These are phyloP conservation scores for Cryptosula pallasiana DNA, from an alignment of 2,888 invertebrate species.

Conservation along the genomic window DNA sequence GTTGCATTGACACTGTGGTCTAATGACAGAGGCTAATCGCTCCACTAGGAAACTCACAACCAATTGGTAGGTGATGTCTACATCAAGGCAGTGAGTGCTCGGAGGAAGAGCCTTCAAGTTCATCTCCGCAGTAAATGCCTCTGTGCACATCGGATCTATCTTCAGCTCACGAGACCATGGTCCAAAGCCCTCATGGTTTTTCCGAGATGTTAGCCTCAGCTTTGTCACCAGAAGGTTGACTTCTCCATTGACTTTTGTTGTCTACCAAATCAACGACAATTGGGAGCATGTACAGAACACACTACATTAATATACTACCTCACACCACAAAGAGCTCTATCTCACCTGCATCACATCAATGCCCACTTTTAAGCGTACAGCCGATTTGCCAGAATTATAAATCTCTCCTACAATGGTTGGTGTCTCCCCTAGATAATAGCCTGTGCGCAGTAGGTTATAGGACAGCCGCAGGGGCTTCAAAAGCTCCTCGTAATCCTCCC, in stretches of 20 bases:
- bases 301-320: too few relatives aligned
- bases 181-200: background rate
- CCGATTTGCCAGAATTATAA: background rate
- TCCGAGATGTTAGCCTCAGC: background rate
- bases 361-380: background rate
- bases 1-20: too few relatives aligned
- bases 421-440: background rate
- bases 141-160: background rate
- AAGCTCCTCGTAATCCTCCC: background rate
- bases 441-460: background rate
- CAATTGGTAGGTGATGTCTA: slow-evolving; percentile 5
- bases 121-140: background rate
- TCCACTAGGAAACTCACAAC: background rate
- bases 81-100: background rate
- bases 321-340: too few relatives aligned
- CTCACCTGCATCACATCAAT: slow-evolving; percentile 3
- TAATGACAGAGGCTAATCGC: too few relatives aligned
- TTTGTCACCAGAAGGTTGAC: background rate
- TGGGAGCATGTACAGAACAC: too few relatives aligned
- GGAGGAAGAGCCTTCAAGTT: background rate
- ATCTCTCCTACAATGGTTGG: slow-evolving; percentile 10
- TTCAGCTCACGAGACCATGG: background rate
- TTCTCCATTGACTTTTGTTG: slow-evolving; percentile 8
- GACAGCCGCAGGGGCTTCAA: background rate
- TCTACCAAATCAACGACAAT: too few relatives aligned